Base-by-base conservation (phyloP, 2,888 invertebrate species). In the Electrophaes corylata region DNA sequence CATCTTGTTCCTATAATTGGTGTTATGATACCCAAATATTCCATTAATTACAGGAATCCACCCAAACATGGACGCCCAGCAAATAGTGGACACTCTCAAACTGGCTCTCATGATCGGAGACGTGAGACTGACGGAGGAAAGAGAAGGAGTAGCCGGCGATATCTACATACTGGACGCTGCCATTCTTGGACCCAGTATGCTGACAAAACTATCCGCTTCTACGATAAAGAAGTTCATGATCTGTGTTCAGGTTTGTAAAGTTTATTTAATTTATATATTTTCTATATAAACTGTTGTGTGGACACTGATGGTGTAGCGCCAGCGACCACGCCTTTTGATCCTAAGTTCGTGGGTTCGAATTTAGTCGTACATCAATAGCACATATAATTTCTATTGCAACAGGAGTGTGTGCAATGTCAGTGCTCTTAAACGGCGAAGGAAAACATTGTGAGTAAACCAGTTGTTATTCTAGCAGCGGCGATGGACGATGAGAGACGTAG, bases 31-130 rank as follows among this genome's bases (percentile, higher is more conserved):
- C n/a, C n/a, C n/a, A n/a, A n/a, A n/a, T n/a, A n/a, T n/a, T 23
- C 23, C 4, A 5, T 23, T 2, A 11, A 19, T 66, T 65, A 1
- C 76, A 91, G 92, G 94, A 46, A 83, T 94, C 52, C 93, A 94
- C 62, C 94, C 94, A 70, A 94, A 94, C 69, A 76, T 95, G 44
- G 94, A 94, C 43, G 90, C 94, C 0, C 94, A 94, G 37, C 94
- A 95, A 72, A 94, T 96, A 40, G 91, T 94, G 26, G 96, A 96
- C 64, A 94, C 94, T 12, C 93, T 96, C 92, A 97, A 97, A 81
- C 88, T 96, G 11, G 95, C 95, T 0, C 88, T 97, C 6, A 97
- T 97, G 97, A 95, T 97, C 43, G 97, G 97, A 1, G 97, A 97
- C 75, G 91, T 97, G 0, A 93, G 97, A 5, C 86, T 97, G 29